phyloP scores from a whole-genome alignment of 2,888 invertebrate species.

The Ariolimax columbianus region DNA sequence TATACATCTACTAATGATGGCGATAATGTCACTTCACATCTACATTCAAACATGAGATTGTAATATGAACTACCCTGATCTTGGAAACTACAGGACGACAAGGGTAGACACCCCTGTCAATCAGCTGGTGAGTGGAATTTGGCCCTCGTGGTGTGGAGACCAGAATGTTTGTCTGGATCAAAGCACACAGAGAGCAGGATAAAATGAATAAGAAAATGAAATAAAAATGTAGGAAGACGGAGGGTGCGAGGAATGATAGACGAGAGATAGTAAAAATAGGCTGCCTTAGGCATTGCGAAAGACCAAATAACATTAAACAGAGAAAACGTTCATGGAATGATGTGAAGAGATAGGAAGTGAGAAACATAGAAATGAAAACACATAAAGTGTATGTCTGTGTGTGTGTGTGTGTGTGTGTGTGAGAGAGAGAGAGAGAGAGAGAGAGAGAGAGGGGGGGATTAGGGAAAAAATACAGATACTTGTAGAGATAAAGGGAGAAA shows the following conservation, averaged over 20 bases:
- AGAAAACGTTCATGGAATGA: no score
- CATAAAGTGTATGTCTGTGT: no score
- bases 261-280: background rate
- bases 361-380: no score
- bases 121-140: background rate
- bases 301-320: no score
- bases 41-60: background rate
- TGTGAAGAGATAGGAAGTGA: no score
- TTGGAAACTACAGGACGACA: background rate
- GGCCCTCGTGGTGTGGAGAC: background rate
- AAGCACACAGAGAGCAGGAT: background rate
- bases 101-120: background rate
- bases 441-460: background rate
- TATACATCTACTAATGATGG: background rate
- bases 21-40: background rate
- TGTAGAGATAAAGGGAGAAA: background rate
- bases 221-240: no score
- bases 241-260: background rate
- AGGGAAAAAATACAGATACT: background rate
- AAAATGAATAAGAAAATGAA: background rate
- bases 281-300: no score
- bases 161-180: background rate
- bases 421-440: conserved; percentile 1
- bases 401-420: no score
- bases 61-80: background rate